Conservation (phyloP, 2,113 vertebrate species). For the Phyllopteryx taeniolatus region DNA sequence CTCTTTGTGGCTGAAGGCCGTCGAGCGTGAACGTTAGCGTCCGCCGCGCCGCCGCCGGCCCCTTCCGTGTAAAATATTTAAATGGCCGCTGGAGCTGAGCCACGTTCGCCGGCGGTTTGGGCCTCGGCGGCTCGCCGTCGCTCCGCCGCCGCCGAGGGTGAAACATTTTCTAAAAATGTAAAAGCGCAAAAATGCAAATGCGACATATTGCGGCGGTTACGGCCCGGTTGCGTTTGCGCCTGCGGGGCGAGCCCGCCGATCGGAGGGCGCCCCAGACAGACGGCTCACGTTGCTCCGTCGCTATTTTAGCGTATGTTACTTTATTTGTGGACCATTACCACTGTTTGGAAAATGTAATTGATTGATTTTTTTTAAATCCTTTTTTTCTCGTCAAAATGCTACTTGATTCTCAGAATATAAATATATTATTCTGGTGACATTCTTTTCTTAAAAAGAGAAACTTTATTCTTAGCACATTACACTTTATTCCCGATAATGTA, state of each 20-base stretch:
- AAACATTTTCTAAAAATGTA: background rate
- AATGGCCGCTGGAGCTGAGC: background rate
- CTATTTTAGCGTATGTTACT: too few relatives aligned
- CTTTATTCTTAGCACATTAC: too few relatives aligned
- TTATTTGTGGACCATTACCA: too few relatives aligned
- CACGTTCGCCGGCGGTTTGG: background rate
- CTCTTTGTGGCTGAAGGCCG: background rate
- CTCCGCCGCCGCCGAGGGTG: background rate
- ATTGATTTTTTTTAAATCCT: too few relatives aligned
- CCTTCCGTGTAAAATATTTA: background rate
- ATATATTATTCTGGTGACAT: too few relatives aligned
- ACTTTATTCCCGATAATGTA: too few relatives aligned
- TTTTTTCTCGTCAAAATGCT: too few relatives aligned
- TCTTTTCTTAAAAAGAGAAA: too few relatives aligned
- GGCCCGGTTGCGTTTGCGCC: background rate
- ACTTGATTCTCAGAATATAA: too few relatives aligned
- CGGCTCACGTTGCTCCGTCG: too few relatives aligned
- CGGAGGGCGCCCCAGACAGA: too few relatives aligned
- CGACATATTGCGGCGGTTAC: constrained; percentile 11
- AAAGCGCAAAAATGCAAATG: constrained; percentile 11
- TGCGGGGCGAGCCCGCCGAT: background rate
- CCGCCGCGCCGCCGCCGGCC: background rate
- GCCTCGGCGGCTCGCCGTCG: background rate
- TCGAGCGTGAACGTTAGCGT: background rate
- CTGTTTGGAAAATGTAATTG: too few relatives aligned